Evolutionary conservation across 2,113 vertebrate genomes (phyloP).

Genomic region (Vombatus ursinus): DNA sequence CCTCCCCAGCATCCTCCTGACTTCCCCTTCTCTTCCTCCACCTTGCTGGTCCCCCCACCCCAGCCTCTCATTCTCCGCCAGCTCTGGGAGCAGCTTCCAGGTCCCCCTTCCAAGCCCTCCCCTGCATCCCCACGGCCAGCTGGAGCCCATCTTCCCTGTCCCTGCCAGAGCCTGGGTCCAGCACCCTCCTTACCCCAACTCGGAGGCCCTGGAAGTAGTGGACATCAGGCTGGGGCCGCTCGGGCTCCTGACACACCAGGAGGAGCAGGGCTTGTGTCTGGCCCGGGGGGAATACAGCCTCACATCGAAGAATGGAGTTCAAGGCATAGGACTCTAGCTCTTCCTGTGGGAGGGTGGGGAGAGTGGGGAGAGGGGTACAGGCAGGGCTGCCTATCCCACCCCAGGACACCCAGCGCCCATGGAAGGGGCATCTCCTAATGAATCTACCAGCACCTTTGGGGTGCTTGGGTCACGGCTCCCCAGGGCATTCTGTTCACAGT

Average conservation of each 20-base stretch:
- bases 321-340: constrained; percentile 87
- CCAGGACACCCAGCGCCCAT: too few species aligned
- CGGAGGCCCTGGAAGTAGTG: constrained; percentile 89
- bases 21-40: background rate
- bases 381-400: too few species aligned
- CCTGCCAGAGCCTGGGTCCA: background rate
- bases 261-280: constrained; percentile 84
- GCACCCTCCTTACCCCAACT: constrained; percentile 81
- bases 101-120: background rate
- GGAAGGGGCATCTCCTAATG: too few species aligned
- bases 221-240: constrained; percentile 85
- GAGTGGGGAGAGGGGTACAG: background rate
- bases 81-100: too few species aligned
- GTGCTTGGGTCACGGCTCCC: too few species aligned
- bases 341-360: constrained; percentile 78
- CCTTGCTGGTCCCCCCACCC: background rate
- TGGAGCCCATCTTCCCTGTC: too few species aligned
- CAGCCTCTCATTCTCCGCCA: background rate
- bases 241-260: constrained; percentile 85
- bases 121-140: too few species aligned
- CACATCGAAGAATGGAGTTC: constrained; percentile 85
- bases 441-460: too few species aligned
- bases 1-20: background rate
- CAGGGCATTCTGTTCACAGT: too few species aligned
- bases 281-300: constrained; percentile 80